A percentile compares a stretch with the other conserved stretches of the same genome.
phyloP scores from a whole-genome alignment of 1,140 invertebrate genomes.

The Piezodorus guildinii region DNA sequence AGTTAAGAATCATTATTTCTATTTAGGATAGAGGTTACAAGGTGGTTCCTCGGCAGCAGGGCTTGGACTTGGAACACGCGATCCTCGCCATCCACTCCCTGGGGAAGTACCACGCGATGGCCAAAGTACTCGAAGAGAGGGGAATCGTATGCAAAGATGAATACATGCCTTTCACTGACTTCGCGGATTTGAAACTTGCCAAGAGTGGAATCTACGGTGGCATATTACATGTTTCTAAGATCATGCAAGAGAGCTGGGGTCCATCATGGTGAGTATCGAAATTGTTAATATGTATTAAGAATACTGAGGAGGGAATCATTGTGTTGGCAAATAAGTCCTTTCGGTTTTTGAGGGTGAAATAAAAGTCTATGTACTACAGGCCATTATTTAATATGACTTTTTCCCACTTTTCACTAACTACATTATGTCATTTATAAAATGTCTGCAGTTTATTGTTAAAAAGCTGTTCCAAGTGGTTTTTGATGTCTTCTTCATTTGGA shows the following conservation, averaged over 20 bases:
- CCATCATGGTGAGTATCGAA: not conserved
- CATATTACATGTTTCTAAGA: not conserved
- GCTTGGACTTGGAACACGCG: constrained; percentile 6
- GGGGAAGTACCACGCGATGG: constrained; percentile 10
- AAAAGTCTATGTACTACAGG: too few relatives aligned
- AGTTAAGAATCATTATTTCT: too few relatives aligned
- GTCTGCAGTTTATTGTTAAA: too few relatives aligned
- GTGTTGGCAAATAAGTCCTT: too few relatives aligned
- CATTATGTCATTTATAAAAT: too few relatives aligned
- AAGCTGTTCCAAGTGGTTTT: too few relatives aligned
- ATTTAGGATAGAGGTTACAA: not conserved
- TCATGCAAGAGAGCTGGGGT: not conserved
- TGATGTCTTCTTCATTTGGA: too few relatives aligned
- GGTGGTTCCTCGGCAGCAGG: not conserved
- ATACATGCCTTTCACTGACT: not conserved
- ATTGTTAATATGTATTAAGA: too few relatives aligned
- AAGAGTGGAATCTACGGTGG: not conserved
- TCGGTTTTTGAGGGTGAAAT: too few relatives aligned
- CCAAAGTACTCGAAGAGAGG: constrained; percentile 5
- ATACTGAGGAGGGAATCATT: too few relatives aligned
- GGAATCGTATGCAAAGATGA: not conserved
- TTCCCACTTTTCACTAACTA: too few relatives aligned
- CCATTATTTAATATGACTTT: too few relatives aligned
- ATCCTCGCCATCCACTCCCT: not conserved
- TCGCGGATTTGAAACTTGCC: not conserved